Conservation (phyloP, 2,797 vertebrate species). For the Florisuga fusca region DNA sequence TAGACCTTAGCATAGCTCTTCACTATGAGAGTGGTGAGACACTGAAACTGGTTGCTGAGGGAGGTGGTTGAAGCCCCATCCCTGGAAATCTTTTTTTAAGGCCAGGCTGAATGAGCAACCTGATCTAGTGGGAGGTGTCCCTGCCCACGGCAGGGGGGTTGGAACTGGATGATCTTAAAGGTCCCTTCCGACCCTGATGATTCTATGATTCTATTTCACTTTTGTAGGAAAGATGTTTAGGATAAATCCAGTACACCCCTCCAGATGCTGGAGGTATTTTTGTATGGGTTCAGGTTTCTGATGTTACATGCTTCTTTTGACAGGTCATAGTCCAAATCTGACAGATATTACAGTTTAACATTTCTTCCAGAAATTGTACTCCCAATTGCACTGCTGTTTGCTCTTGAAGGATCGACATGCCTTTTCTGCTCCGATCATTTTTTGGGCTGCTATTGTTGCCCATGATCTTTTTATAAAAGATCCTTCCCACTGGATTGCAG, state of each 20-base stretch:
- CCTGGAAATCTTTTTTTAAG: too few species aligned
- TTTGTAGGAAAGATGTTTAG: background rate
- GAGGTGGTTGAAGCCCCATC: too few species aligned
- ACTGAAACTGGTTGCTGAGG: too few species aligned
- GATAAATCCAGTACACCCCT: background rate
- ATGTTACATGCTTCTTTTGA: background rate
- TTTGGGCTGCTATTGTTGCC: background rate
- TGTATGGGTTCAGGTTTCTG: background rate
- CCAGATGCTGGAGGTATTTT: background rate
- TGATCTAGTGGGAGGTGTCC: too few species aligned
- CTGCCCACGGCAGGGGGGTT: too few species aligned
- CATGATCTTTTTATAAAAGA: accelerated
- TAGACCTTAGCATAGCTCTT: too few species aligned
- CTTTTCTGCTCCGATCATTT: background rate
- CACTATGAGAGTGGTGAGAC: too few species aligned
- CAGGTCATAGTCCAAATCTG: background rate
- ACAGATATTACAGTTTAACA: background rate
- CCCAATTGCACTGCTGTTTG: background rate
- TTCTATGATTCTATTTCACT: too few species aligned
- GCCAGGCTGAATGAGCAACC: too few species aligned
- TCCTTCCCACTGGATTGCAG: background rate
- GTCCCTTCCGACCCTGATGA: too few species aligned
- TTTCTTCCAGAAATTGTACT: background rate
- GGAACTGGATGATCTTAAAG: too few species aligned
- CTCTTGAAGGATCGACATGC: background rate